Evolutionary conservation across 2,113 vertebrate species (phyloP), one percentile per base, ranked within the genome.

Genomic region (Scophthalmus maximus): DNA sequence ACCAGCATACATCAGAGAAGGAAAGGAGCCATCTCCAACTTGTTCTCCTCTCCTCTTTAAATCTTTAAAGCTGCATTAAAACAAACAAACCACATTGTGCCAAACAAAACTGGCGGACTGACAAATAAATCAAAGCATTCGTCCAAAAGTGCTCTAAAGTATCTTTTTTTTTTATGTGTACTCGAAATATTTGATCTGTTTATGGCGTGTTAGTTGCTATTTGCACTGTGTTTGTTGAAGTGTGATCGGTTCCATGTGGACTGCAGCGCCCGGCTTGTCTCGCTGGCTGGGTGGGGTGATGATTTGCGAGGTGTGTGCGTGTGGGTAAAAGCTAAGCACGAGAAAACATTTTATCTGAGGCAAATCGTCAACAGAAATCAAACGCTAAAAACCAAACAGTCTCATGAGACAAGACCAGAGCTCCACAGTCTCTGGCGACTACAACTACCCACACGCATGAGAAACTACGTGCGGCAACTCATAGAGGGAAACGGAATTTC

Each of bases 201-300:
- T 67, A 66, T 62, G 60, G 60, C 11, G 26, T 57, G 34, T 50
- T 61, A 38, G 68, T 76, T 67, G 76, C 68, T 73, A 64, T 76
- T 79, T 63, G 52, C 62, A 9, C 20, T 6, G 50, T 62, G 62
- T 73, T 76, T 77, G 62, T 58, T 80, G 30, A 62, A 27, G 23
- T 70, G 44, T 62, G 55, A 74, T 81, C 50, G 61, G 34, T 76
- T 76, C 72, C 81, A 73, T 73, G 73, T 81, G 78, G 64, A 36
- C 42, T 12, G 29, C 7, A 50, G 9, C 72, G 52, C 6, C 17
- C 6, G 18, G 32, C 36, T n/a, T 53, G 61, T 68, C 52, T n/a
- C 1, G 9, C 42, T 44, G 46, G 8, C 59, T 68, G 52, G 38
- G 57, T 69, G 62, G 27, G 11, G 69, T 36, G 42, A 46, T 30